A percentile compares a stretch with the other conserved stretches of the same genome.
phyloP scores from a whole-genome alignment of 2,888 invertebrate species.

The Oligia strigilis region DNA sequence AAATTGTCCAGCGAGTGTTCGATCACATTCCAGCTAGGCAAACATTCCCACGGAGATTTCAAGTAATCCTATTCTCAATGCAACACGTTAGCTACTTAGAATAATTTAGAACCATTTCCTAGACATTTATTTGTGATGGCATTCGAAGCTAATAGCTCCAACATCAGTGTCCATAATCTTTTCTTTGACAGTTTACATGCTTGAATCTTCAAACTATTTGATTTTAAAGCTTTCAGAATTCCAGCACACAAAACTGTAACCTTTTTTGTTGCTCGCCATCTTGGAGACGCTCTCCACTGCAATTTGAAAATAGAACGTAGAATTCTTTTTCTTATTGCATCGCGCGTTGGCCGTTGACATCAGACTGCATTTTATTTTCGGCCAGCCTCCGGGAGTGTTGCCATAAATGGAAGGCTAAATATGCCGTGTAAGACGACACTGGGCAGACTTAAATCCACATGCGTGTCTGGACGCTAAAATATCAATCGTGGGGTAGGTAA shows the following conservation, averaged over 20 bases:
- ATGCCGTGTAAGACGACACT: conserved; percentile 74
- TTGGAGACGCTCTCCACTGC: conserved; percentile 79
- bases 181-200: conserved; percentile 51
- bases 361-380: conserved; percentile 86
- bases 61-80: conserved; percentile 55
- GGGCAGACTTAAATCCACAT: conserved; percentile 52
- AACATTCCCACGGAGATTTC: conserved; percentile 50
- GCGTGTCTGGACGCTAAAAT: conserved; percentile 49
- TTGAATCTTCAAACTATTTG: conserved; percentile 45
- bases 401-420: conserved; percentile 80
- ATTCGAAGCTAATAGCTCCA: conserved; percentile 44
- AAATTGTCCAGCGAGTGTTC: background rate
- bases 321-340: conserved; percentile 85
- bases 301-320: conserved; percentile 86
- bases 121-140: conserved; percentile 47
- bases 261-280: conserved; percentile 78
- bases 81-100: conserved; percentile 52
- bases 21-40: conserved; percentile 34
- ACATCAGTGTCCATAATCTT: conserved; percentile 40
- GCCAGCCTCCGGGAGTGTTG: conserved; percentile 83
- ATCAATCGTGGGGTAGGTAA: conserved; percentile 60
- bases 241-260: conserved; percentile 71
- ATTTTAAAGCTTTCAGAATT: conserved; percentile 58
- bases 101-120: conserved; percentile 52
- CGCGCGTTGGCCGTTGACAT: conserved; percentile 85